Evolutionary conservation across 2,797 vertebrate genomes (phyloP), one percentile per base, ranked within the genome.

Genomic region (Hemitrygon akajei): DNA sequence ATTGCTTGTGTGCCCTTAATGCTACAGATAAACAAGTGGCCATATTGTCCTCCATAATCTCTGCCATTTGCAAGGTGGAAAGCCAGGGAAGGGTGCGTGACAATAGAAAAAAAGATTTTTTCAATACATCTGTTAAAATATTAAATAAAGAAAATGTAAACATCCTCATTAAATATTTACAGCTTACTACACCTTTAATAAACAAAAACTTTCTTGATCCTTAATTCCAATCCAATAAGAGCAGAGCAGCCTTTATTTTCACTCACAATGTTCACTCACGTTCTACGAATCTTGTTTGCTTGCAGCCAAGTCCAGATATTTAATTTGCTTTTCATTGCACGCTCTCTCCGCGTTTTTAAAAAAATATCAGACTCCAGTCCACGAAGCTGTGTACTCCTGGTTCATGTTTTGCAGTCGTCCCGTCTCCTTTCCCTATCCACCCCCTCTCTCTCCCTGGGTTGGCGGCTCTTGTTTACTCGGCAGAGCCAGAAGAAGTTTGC

Each of bases 401-500:
- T 89, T 69, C 86, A 37, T n/a, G 66, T 89, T 89, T 89, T 89
- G 86, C n/a, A 69, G 63, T 37, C 25, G 86, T 66, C 58, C 25
- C 58, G 56, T 37, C 75, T 10, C 75, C 11, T 37, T 25, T 37
- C 5, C 22, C 20, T 9, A 9, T 16, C 12, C 86, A 11, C 79
- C 5, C 34, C 20, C 82, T n/a, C 81, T 20, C 30, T 6, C 34
- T 37, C 34, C 18, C 58, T 63, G 63, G 63, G 63, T 60, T 89
- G 86, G 86, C 86, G 60, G n/a, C n/a, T 60, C 86, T 89, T 89
- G 86, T 89, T 89, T 89, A 89, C 86, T 89, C 86, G 63, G 34
- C 86, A 69, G n/a, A 89, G 86, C n/a, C 86, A 89, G 86, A 87
- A 87, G 84, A 89, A 89, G 86, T 89, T 89, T 89, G 86, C 60